Conservation (phyloP, 2,113 vertebrate species). For the Odobenus rosmarus region DNA sequence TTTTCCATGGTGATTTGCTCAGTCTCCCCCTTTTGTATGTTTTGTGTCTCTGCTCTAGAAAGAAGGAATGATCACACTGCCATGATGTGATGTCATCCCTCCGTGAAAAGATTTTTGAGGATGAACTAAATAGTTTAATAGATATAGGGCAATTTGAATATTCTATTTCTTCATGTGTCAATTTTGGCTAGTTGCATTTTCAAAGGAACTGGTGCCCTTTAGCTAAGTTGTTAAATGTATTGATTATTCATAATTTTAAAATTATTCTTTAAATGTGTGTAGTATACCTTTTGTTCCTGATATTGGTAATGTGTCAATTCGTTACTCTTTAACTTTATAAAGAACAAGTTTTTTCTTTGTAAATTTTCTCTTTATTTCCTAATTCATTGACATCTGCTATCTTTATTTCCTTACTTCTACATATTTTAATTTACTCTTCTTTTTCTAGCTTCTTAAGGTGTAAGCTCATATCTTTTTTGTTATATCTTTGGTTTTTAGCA, state of each 20-base stretch:
- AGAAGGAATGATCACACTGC: neutral
- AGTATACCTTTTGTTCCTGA: neutral
- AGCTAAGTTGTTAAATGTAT: neutral
- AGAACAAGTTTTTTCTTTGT: neutral
- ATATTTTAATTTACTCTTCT: neutral
- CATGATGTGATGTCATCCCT: neutral
- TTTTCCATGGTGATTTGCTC: neutral
- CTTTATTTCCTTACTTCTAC: neutral
- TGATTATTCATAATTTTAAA: neutral
- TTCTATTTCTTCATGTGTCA: conserved; percentile 47
- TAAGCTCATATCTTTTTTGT: neutral
- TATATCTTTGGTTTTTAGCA: neutral
- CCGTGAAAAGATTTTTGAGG: neutral
- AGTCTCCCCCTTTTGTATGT: neutral
- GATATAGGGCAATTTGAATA: neutral
- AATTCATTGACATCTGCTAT: neutral
- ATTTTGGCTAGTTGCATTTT: neutral
- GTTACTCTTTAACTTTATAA: neutral
- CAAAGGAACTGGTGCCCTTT: neutral
- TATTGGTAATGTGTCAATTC: neutral
- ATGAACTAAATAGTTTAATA: neutral
- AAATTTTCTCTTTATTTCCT: neutral
- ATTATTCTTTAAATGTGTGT: neutral
- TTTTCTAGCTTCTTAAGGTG: neutral
- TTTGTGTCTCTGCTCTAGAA: neutral